Percentiles rank a stretch among this genome's conserved stretches.
Evolutionary conservation across 2,113 vertebrate genomes (phyloP).

Genomic region (Ciconia boyciana): DNA sequence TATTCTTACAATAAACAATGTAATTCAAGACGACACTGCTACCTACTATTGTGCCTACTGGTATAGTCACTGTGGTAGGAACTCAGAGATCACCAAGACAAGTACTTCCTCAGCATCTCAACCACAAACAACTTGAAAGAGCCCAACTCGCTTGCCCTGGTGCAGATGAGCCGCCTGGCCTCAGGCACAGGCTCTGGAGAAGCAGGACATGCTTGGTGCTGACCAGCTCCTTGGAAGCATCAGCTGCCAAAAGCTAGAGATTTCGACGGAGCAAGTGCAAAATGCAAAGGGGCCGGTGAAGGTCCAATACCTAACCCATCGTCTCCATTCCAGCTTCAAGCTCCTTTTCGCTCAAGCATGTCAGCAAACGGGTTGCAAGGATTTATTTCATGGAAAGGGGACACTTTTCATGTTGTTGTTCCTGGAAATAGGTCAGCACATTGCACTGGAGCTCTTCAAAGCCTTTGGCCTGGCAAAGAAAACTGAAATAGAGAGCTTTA

Average conservation of each 20-base stretch:
- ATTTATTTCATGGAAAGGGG: neutral
- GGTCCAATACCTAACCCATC: neutral
- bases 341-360: neutral
- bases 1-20: neutral
- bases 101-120: neutral
- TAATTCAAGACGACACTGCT: neutral
- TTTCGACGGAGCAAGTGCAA: neutral
- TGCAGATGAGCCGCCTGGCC: neutral
- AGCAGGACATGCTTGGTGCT: neutral
- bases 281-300: neutral
- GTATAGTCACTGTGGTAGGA: neutral
- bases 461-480: neutral
- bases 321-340: neutral
- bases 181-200: neutral
- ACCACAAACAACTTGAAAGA: neutral
- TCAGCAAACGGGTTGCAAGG: neutral
- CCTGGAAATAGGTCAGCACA: neutral
- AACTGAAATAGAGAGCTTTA: neutral
- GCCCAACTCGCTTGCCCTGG: neutral
- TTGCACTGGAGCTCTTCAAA: neutral
- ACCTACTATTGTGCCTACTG: constrained; percentile 21
- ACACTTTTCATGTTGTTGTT: neutral
- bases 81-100: neutral
- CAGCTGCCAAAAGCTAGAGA: neutral
- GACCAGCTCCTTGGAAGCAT: neutral